Evolutionary conservation across 2,113 vertebrate species (phyloP).

Genomic region (Aspiorhynchus laticeps): DNA sequence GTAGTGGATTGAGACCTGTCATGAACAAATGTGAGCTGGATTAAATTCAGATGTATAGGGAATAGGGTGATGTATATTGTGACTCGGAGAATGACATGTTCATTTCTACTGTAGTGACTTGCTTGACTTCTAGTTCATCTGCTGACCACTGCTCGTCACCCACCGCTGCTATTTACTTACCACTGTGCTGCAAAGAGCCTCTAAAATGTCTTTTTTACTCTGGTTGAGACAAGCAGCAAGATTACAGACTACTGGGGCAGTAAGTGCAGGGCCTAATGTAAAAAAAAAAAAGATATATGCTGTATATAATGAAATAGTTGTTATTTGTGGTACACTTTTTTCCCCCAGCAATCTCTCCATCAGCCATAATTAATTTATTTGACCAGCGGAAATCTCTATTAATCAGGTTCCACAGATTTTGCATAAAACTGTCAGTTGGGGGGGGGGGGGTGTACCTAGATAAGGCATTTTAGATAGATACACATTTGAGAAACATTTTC

Average conservation of each 20-base stretch:
- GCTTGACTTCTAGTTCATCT: slow-evolving; percentile 12
- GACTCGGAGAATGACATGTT: background rate
- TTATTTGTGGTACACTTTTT: background rate
- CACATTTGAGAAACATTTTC: too few relatives aligned
- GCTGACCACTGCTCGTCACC: background rate
- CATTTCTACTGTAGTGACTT: background rate
- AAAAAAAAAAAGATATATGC: background rate
- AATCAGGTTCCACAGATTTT: too few relatives aligned
- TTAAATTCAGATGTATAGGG: background rate
- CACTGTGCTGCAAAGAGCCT: background rate
- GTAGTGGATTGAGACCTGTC: background rate
- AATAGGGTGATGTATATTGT: background rate
- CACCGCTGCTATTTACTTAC: background rate
- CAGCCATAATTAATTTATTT: too few relatives aligned
- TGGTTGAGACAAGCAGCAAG: background rate
- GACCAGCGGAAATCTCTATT: too few relatives aligned
- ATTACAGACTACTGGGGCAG: background rate
- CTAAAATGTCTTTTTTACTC: slow-evolving; percentile 3
- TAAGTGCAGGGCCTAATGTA: background rate
- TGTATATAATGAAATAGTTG: background rate
- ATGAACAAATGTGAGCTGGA: background rate
- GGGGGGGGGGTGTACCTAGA: too few relatives aligned
- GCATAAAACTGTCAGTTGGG: too few relatives aligned
- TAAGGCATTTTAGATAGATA: too few relatives aligned
- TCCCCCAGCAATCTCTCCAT: background rate